phyloP scores from a whole-genome alignment of 2,113 vertebrate genomes.

The Semnopithecus entellus region DNA sequence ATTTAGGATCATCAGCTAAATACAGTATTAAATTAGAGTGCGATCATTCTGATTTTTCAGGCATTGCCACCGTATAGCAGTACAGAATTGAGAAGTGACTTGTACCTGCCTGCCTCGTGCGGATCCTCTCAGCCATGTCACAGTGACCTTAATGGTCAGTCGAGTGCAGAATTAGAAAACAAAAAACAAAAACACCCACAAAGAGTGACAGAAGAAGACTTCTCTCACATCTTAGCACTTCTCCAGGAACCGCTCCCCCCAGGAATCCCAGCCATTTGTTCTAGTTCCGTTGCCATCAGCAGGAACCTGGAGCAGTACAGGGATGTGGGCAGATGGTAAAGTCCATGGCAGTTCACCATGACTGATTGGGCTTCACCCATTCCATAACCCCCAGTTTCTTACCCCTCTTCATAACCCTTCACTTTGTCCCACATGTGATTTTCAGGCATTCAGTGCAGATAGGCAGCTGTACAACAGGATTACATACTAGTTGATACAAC shows the following conservation, averaged over 20 bases:
- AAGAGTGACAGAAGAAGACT: background rate
- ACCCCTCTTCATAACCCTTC: background rate
- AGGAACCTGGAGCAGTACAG: background rate
- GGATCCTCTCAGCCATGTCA: background rate
- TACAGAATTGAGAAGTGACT: background rate
- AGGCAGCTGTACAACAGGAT: background rate
- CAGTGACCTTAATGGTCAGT: background rate
- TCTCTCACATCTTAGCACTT: background rate
- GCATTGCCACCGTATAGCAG: background rate
- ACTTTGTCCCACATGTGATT: rapidly evolving
- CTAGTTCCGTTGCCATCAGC: background rate
- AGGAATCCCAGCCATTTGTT: background rate
- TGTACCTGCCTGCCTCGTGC: background rate
- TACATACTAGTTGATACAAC: background rate
- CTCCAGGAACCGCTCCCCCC: background rate
- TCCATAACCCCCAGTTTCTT: background rate
- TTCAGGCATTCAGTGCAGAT: background rate
- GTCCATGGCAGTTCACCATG: background rate
- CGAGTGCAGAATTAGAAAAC: background rate
- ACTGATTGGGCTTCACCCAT: background rate
- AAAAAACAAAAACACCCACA: background rate
- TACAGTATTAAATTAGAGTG: constrained; percentile 25
- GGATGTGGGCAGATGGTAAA: background rate
- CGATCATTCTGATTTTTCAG: background rate
- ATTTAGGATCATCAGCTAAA: constrained; percentile 68